Evolutionary conservation across 1,140 invertebrate genomes (phyloP).

Genomic region (Hypothenemus hampei): DNA sequence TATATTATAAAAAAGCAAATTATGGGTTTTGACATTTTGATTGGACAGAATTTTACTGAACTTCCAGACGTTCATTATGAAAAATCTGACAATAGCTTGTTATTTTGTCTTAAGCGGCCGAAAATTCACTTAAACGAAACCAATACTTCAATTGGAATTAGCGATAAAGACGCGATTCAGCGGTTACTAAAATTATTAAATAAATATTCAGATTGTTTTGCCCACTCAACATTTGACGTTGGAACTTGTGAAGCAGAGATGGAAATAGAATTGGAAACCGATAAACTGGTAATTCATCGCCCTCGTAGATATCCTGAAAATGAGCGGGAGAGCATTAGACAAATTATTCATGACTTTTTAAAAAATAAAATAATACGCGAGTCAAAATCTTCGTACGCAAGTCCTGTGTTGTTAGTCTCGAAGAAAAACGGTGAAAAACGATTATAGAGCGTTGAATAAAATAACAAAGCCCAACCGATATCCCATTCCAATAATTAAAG

Average conservation of each 20-base stretch:
- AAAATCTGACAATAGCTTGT: too few species aligned
- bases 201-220: background rate
- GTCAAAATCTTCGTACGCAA: conserved; percentile 16
- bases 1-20: conserved; percentile 1
- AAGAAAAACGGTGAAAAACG: conserved; percentile 1
- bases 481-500: conserved; percentile 6
- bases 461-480: background rate
- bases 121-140: background rate
- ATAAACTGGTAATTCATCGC: background rate
- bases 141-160: background rate
- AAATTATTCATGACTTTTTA: conserved; percentile 2
- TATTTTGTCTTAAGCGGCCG: too few species aligned
- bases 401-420: background rate
- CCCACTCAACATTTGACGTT: background rate
- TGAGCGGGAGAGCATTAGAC: background rate
- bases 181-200: background rate
- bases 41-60: conserved; percentile 27
- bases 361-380: conserved; percentile 6
- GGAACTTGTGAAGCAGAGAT: background rate
- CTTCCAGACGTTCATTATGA: conserved; percentile 2
- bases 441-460: conserved; percentile 2
- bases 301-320: background rate
- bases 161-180: background rate
- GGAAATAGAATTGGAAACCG: background rate
- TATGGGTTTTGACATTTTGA: conserved; percentile 13